A percentile compares a stretch with the other conserved stretches of the same genome.
Conservation (phyloP, 30 jellyfish, hydroid and myxozoan genomes). For the Cassiopea andromeda region DNA sequence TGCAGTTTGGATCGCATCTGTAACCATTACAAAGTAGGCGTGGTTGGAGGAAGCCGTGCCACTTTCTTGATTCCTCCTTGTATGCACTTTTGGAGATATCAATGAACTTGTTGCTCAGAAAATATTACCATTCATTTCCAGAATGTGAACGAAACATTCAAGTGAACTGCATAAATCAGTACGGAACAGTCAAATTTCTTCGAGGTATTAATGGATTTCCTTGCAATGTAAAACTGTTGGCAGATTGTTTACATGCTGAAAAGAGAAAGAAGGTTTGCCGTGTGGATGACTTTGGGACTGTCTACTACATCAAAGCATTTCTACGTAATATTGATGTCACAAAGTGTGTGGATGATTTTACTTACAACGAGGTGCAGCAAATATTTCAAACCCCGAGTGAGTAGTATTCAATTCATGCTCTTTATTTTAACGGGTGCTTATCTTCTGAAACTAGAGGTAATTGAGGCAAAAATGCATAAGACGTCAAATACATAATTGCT, state of each 20-base stretch:
- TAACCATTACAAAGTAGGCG: no score
- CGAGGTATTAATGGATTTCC: constrained; percentile 18
- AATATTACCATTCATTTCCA: background rate
- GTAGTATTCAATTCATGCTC: background rate
- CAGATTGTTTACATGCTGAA: constrained; percentile 38
- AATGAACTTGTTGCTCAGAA: no score
- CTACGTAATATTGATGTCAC: constrained; percentile 32
- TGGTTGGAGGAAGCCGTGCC: no score
- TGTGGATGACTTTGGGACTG: constrained; percentile 60
- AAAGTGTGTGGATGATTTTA: constrained; percentile 64
- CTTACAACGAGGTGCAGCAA: constrained; percentile 43
- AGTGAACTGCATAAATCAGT: constrained; percentile 36
- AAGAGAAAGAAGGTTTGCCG: constrained; percentile 47
- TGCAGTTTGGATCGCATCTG: no score
- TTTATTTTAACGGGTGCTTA: no score
- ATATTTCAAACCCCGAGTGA: constrained; percentile 56
- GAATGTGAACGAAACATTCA: constrained; percentile 67
- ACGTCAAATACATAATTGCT: no score
- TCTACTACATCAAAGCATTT: constrained; percentile 49
- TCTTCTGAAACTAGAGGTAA: no score
- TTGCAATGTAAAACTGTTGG: constrained; percentile 33
- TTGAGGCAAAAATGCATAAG: no score
- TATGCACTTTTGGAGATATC: no score
- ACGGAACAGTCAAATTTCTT: constrained; percentile 38
- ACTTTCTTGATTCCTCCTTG: no score